These are phyloP conservation scores for Melinopterus prodromus DNA, from an alignment of 2,888 invertebrate genomes.

Conservation along the genomic window DNA sequence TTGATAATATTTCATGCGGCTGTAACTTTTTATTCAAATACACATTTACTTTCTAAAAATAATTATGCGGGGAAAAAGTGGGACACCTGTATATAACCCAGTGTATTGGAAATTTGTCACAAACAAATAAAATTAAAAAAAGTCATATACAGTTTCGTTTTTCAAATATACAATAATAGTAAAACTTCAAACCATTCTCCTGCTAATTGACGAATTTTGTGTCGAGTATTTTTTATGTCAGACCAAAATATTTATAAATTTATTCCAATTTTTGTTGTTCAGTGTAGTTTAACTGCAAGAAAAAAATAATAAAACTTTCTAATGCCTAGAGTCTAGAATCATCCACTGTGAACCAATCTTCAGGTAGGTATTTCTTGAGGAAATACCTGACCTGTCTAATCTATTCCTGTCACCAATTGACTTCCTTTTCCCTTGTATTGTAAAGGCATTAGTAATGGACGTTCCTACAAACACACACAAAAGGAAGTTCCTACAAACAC, in stretches of 20 bases:
- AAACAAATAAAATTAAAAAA: neutral
- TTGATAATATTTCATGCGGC: too few species aligned
- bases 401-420: neutral
- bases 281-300: neutral
- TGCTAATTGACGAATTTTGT: too few species aligned
- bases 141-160: neutral
- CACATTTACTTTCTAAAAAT: too few species aligned
- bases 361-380: neutral
- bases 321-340: neutral
- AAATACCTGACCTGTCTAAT: neutral
- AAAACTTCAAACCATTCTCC: too few species aligned
- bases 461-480: neutral
- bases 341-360: neutral
- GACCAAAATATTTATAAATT: neutral
- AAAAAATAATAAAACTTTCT: neutral
- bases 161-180: neutral
- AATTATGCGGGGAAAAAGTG: too few species aligned
- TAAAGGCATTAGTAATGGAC: neutral
- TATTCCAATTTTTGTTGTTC: neutral
- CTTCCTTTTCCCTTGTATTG: neutral
- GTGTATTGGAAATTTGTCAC: neutral
- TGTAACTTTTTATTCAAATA: too few species aligned
- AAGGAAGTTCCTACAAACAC: neutral
- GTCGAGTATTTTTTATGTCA: slow-evolving; percentile 9
- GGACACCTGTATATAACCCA: neutral